phyloP scores from a whole-genome alignment of 2,797 vertebrate species.

The Distichodus sexfasciatus region DNA sequence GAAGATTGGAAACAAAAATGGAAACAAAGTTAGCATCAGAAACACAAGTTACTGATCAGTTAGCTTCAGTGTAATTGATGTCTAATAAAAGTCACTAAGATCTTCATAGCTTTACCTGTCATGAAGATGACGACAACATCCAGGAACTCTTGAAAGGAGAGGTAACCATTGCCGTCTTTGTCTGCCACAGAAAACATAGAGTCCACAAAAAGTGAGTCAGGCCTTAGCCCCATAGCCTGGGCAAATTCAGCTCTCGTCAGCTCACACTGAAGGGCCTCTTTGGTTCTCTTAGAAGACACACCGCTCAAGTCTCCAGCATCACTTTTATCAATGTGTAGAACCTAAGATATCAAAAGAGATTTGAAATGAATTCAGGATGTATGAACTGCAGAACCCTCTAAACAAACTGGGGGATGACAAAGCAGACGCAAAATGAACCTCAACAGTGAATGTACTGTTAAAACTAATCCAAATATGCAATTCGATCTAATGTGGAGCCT shows the following conservation, averaged over 20 bases:
- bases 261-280: slow-evolving; percentile 86
- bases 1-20: neutral
- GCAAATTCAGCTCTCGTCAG: slow-evolving; percentile 89
- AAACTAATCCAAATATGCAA: no score
- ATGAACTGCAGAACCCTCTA: neutral
- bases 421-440: neutral
- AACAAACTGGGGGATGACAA: neutral
- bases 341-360: slow-evolving; percentile 63
- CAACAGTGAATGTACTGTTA: no score
- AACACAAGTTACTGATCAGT: neutral
- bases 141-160: slow-evolving; percentile 95
- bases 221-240: slow-evolving; percentile 84
- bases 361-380: neutral
- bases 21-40: neutral
- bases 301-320: slow-evolving; percentile 78
- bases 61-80: neutral
- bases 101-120: slow-evolving; percentile 71
- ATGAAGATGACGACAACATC: slow-evolving; percentile 92
- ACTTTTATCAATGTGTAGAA: slow-evolving; percentile 83
- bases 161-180: slow-evolving; percentile 93
- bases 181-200: slow-evolving; percentile 96
- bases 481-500: neutral
- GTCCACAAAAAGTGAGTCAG: slow-evolving; percentile 88
- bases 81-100: neutral
- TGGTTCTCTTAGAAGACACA: slow-evolving; percentile 73